phyloP scores from a whole-genome alignment of 2,797 vertebrate genomes.

The Linurgus olivaceus region DNA sequence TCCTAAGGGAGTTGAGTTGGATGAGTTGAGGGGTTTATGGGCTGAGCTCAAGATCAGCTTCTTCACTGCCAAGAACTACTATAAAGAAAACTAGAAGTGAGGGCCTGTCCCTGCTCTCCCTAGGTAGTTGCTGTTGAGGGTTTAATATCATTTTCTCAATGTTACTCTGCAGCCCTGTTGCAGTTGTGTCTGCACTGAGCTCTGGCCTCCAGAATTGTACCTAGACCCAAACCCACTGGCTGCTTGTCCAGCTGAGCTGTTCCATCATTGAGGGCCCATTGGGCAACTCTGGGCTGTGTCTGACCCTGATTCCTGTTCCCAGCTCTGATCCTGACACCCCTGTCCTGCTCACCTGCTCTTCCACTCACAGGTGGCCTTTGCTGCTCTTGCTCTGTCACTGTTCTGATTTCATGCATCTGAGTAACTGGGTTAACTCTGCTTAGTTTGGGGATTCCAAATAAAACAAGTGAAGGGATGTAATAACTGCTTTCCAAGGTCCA shows the following conservation, averaged over 20 bases:
- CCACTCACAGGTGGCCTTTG: neutral
- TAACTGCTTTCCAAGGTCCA: neutral
- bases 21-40: neutral
- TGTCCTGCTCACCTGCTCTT: neutral
- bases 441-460: neutral
- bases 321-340: neutral
- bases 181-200: neutral
- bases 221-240: neutral
- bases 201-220: neutral
- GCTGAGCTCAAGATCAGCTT: neutral
- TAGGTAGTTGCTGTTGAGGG: neutral
- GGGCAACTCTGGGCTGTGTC: neutral
- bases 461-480: neutral
- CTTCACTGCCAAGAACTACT: neutral
- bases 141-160: fast-evolving
- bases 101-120: neutral
- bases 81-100: neutral
- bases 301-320: neutral
- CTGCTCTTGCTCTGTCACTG: neutral
- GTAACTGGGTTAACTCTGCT: neutral
- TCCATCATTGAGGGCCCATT: neutral
- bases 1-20: neutral
- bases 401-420: neutral
- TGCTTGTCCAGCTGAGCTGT: neutral
- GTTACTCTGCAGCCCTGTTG: neutral